Conservation (phyloP, 1,140 invertebrate genomes). For the Pseudomyrmex concolor region DNA sequence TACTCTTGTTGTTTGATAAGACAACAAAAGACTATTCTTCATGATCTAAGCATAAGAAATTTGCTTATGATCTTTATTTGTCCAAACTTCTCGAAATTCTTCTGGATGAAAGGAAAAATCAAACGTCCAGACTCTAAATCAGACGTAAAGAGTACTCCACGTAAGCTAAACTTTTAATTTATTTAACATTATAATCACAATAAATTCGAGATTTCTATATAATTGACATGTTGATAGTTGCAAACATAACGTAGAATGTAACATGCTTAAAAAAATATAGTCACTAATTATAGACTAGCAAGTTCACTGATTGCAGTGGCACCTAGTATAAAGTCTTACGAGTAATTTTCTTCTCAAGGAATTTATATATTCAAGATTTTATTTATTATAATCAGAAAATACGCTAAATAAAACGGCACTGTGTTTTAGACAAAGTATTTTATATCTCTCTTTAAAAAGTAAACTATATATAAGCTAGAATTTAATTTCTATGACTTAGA, state of each 20-base stretch:
- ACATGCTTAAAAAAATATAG: conserved; percentile 74
- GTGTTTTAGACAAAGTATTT: conserved; percentile 33
- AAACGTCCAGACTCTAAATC: too few species aligned
- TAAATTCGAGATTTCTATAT: conserved; percentile 70
- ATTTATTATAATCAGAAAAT: conserved; percentile 10
- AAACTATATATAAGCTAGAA: conserved; percentile 42
- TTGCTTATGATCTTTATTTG: too few species aligned
- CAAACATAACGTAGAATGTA: conserved; percentile 72
- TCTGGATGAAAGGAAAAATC: background rate
- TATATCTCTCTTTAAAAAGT: conserved; percentile 51
- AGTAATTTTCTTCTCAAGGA: conserved; percentile 7
- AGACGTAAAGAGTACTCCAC: background rate
- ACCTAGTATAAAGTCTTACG: conserved; percentile 64
- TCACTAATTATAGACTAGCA: conserved; percentile 74
- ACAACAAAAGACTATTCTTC: background rate
- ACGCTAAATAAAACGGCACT: conserved; percentile 14
- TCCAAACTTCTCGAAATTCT: too few species aligned
- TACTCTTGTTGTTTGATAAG: conserved; percentile 6
- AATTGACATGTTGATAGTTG: conserved; percentile 74
- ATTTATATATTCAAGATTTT: conserved; percentile 33
- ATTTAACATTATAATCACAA: conserved; percentile 76
- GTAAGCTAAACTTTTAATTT: conserved; percentile 74
- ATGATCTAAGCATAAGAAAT: background rate
- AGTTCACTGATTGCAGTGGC: conserved; percentile 67
- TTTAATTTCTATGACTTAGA: conserved; percentile 65